Base-by-base conservation (phyloP, 2,113 vertebrate genomes). In the Accipiter cooperii region DNA sequence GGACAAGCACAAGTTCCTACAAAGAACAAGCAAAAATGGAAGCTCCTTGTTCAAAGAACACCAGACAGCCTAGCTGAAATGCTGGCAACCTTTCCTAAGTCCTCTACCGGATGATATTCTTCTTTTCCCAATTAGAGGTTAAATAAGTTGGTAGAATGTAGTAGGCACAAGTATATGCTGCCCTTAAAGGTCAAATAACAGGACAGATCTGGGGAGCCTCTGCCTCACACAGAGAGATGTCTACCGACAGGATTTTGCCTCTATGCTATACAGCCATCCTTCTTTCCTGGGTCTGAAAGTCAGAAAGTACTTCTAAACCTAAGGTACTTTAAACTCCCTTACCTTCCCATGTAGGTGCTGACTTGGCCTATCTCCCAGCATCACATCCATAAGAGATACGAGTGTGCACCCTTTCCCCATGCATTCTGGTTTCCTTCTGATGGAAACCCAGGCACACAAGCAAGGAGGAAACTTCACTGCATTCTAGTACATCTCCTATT, bases 401-500 rank as follows among this genome's bases (percentile, higher is more conserved):
- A 73, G 36, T 7, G 17, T 70, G 44, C 8, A 69, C 10, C 29
- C n/a, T 54, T 89, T 58, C 47, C 20, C 38, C 13, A 17, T 16
- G 15, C n/a, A 81, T 78, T 89, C 40, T 89, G 29, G 28, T 42
- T 84, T 65, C 38, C 52, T 55, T 51, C 22, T 55, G 31, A 87
- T 66, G n/a, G 46, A 93, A 92, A 66, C 33, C 4, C 70, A 87
- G 16, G 15, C 29, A 66, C 20, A 38, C 19, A 44, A 29, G 34
- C 28, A 76, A 80, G 34, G 36, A 63, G n/a, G 28, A 80, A 63
- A 60, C n/a, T 51, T 70, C 54, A 74, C 25, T 38, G 49, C 13
- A 36, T 44, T 65, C 71, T 8, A 66, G n/a, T 42, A 77, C 0
- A 10, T 38, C 8, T 17, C 17, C 0, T 1, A 2, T 2, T n/a